A percentile compares a stretch with the other conserved stretches of the same genome.
Evolutionary conservation across 2,113 vertebrate species (phyloP).

Genomic region (Plecotus auritus): DNA sequence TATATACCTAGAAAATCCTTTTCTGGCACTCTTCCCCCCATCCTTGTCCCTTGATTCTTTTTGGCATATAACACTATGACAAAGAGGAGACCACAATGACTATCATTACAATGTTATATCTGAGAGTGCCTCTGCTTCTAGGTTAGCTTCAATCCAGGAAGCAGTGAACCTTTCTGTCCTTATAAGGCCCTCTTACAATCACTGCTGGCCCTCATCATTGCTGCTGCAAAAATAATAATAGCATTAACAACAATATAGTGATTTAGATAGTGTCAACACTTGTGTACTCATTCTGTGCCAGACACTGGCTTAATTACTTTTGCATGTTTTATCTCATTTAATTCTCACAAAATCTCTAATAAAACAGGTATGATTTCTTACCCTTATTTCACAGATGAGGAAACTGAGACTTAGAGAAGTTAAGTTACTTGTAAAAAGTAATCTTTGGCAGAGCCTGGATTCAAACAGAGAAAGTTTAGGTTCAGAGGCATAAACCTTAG

Average conservation of each 20-base stretch:
- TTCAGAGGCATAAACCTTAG: background rate
- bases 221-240: background rate
- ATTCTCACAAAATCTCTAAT: background rate
- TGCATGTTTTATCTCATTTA: background rate
- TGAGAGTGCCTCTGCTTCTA: background rate
- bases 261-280: background rate
- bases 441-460: background rate
- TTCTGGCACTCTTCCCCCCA: background rate
- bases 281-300: background rate
- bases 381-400: background rate
- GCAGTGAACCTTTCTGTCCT: background rate
- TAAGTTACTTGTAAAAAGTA: background rate
- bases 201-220: background rate
- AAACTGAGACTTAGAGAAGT: background rate
- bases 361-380: background rate
- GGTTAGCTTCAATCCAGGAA: background rate
- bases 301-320: background rate
- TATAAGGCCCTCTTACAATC: background rate
- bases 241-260: background rate
- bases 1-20: background rate
- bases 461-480: background rate
- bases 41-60: background rate
- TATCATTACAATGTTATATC: background rate
- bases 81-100: background rate
- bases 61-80: background rate